Evolutionary conservation across 2,797 vertebrate species (phyloP).

Genomic region (Vultur gryphus): DNA sequence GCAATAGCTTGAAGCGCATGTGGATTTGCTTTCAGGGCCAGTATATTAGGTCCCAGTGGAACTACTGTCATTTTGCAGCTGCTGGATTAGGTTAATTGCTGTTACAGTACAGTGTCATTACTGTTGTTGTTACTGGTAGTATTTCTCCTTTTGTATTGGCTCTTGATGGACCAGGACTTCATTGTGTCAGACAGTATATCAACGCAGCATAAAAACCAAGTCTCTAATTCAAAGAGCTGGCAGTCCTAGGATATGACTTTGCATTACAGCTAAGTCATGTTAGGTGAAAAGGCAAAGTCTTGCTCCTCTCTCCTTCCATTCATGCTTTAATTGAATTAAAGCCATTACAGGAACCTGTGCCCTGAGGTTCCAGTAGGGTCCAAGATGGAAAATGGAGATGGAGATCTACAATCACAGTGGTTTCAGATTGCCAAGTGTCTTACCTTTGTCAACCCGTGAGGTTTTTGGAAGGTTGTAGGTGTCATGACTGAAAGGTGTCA

Average conservation of each 20-base stretch:
- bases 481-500: not conserved
- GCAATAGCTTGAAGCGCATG: not conserved
- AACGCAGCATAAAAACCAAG: not conserved
- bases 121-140: not conserved
- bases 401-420: not conserved
- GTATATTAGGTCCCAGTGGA: not conserved
- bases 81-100: not conserved
- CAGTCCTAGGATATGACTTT: not conserved
- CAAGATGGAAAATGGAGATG: not conserved
- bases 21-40: not conserved
- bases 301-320: not conserved
- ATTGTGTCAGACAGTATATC: not conserved
- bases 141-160: not conserved
- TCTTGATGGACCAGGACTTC: not conserved
- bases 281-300: not conserved
- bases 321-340: not conserved
- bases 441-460: rapidly evolving
- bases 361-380: not conserved
- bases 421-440: not conserved
- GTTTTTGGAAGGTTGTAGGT: not conserved
- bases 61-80: not conserved
- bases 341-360: not conserved
- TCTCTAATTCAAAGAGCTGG: not conserved
- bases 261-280: not conserved
- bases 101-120: not conserved